Percentiles rank a stretch among this genome's conserved stretches.
These are phyloP conservation scores for Vespertilio murinus DNA, from an alignment of 2,797 vertebrate species.

Conservation along the genomic window DNA sequence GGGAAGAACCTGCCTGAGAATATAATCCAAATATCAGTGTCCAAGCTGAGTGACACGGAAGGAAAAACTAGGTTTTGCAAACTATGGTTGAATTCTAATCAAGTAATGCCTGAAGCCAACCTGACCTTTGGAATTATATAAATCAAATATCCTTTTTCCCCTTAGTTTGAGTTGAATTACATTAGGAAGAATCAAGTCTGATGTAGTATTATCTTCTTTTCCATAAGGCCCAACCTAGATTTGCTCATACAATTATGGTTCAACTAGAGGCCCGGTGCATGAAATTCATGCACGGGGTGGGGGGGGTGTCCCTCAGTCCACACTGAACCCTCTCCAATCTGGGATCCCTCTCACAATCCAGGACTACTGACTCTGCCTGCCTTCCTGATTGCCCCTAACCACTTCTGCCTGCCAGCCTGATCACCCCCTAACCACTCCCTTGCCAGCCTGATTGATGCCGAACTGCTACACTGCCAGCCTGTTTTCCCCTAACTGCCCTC, in stretches of 20 bases:
- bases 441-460: no score
- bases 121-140: neutral
- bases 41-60: neutral
- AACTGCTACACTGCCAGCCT: no score
- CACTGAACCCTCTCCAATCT: no score
- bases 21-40: neutral
- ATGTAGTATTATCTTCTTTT: neutral
- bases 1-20: neutral
- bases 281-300: no score
- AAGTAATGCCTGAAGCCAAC: neutral
- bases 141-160: conserved; percentile 6
- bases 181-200: neutral
- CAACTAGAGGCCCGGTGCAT: no score
- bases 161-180: neutral
- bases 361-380: no score
- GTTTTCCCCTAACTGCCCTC: no score
- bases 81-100: neutral
- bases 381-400: no score
- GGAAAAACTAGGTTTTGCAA: neutral
- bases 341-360: no score
- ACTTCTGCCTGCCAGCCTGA: no score
- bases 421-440: no score
- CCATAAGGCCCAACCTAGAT: neutral
- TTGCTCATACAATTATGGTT: neutral
- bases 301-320: no score